Evolutionary conservation across 2,797 vertebrate genomes (phyloP).

Genomic region (Onychomys arenicola): DNA sequence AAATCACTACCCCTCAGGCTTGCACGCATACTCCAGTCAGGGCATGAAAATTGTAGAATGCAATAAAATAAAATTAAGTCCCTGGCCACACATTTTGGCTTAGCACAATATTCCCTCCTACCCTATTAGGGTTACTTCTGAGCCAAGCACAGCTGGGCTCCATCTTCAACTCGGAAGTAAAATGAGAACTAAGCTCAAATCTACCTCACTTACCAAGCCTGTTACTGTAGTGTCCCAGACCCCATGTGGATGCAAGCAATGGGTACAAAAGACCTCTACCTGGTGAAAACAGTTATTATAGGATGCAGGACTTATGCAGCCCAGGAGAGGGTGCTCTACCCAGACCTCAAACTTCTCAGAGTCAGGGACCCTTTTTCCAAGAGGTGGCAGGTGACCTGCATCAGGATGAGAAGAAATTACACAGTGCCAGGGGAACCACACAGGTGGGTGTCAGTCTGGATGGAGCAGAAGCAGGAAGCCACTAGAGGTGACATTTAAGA

Average conservation of each 20-base stretch:
- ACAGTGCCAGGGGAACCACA: background rate
- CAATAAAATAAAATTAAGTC: slow-evolving; percentile 58
- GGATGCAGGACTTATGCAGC: background rate
- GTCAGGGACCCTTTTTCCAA: background rate
- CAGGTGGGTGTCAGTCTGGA: background rate
- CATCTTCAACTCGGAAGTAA: slow-evolving; percentile 65
- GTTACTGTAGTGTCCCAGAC: background rate
- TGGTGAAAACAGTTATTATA: background rate
- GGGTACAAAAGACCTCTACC: background rate
- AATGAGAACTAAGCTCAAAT: slow-evolving; percentile 55
- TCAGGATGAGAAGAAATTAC: background rate
- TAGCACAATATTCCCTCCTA: background rate
- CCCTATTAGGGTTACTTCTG: background rate
- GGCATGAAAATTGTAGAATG: slow-evolving; percentile 73
- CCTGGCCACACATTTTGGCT: slow-evolving; percentile 61
- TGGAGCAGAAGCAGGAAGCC: background rate
- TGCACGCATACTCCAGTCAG: slow-evolving; percentile 67
- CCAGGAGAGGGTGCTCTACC: background rate
- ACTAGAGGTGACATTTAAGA: slow-evolving; percentile 52
- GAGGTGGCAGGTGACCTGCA: background rate
- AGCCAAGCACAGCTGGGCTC: slow-evolving; percentile 56
- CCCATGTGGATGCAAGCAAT: background rate
- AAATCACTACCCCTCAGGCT: slow-evolving; percentile 81
- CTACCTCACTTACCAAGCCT: slow-evolving; percentile 42
- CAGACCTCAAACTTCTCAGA: background rate